phyloP scores from a whole-genome alignment of 2,888 invertebrate species.

The Spisula subtruncata region DNA sequence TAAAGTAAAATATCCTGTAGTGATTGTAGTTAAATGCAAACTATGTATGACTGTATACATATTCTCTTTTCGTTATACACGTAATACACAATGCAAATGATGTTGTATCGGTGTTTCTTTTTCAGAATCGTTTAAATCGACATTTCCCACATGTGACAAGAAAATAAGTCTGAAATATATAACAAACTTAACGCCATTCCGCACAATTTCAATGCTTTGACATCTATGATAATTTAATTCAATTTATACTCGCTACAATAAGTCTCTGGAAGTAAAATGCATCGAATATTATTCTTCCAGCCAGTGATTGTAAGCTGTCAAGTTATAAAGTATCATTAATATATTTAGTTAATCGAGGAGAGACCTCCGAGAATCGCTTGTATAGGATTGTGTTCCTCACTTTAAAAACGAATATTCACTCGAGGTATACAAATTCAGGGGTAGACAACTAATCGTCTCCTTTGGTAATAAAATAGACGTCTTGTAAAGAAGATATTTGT shows the following conservation, averaged over 20 bases:
- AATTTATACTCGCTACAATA: neutral
- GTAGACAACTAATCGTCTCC: neutral
- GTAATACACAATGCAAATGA: no score
- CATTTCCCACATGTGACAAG: no score
- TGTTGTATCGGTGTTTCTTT: no score
- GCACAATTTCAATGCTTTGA: neutral
- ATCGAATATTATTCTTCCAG: neutral
- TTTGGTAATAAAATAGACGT: no score
- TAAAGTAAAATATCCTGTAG: no score
- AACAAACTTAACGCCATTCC: no score
- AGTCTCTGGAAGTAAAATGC: neutral
- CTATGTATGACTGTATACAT: no score
- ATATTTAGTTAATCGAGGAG: neutral
- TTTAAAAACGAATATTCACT: neutral
- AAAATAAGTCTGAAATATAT: no score
- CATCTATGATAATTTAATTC: neutral
- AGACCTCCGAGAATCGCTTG: neutral
- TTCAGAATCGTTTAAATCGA: no score
- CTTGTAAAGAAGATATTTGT: no score
- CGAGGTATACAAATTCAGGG: neutral
- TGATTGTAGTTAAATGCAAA: no score
- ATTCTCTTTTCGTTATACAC: no score
- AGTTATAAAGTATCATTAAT: neutral
- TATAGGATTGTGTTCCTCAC: neutral
- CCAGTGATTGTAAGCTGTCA: neutral